phyloP scores from a whole-genome alignment of 2,888 invertebrate genomes.

The Drosophila flavopinicola region DNA sequence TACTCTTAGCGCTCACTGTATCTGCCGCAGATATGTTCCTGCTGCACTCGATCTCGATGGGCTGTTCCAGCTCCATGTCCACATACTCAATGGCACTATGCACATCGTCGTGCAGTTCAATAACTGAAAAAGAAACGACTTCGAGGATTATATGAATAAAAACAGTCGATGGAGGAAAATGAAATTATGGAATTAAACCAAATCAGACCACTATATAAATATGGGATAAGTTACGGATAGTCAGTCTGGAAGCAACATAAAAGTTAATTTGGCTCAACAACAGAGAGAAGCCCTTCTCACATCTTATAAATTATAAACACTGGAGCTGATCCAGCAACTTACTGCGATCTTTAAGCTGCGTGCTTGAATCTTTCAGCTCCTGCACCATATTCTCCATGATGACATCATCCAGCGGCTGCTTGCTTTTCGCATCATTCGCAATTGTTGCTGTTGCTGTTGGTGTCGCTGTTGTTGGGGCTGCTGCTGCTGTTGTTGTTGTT shows the following conservation, averaged over 20 bases:
- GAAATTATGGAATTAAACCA: too few relatives aligned
- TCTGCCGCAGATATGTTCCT: constrained; percentile 59
- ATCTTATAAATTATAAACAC: too few relatives aligned
- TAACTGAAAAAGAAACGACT: constrained; percentile 45
- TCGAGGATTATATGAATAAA: not conserved
- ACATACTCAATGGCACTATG: constrained; percentile 69
- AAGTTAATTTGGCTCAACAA: too few relatives aligned
- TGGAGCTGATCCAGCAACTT: too few relatives aligned
- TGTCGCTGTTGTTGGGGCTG: not conserved
- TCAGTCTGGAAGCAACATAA: too few relatives aligned
- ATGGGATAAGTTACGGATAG: too few relatives aligned
- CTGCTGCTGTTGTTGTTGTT: constrained; percentile 33
- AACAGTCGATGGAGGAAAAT: too few relatives aligned
- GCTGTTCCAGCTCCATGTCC: constrained; percentile 71
- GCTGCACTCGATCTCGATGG: constrained; percentile 63
- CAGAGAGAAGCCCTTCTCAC: too few relatives aligned
- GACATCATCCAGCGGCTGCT: constrained; percentile 68
- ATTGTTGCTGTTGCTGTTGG: too few relatives aligned
- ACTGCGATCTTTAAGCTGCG: constrained; percentile 56
- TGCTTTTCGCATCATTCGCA: constrained; percentile 49
- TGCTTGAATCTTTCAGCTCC: constrained; percentile 9
- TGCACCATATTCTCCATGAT: constrained; percentile 57
- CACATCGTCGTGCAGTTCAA: constrained; percentile 61
- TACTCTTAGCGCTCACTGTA: constrained; percentile 12
- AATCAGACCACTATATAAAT: too few relatives aligned